Conservation (phyloP, 2,797 vertebrate genomes). For the Neostethus bicornis region DNA sequence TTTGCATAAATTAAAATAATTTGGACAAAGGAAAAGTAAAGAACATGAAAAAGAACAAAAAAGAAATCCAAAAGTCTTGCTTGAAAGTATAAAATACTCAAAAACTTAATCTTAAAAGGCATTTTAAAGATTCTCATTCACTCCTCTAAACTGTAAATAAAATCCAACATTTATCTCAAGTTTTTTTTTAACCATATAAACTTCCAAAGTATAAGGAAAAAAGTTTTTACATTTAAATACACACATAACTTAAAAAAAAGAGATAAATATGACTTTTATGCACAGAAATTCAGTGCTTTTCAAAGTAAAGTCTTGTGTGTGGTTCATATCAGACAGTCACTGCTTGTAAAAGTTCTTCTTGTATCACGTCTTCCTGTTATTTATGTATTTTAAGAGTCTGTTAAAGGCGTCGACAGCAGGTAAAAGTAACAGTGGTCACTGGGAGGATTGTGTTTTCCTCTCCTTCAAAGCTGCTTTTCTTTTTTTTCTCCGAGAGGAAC, state of each 20-base stretch:
- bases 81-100: background rate
- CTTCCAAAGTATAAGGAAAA: constrained; percentile 30
- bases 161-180: background rate
- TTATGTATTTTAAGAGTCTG: constrained; percentile 16
- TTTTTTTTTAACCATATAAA: constrained; percentile 8
- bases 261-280: constrained; percentile 67
- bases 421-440: constrained; percentile 6
- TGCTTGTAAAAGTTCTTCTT: constrained; percentile 1
- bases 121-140: constrained; percentile 3
- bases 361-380: constrained; percentile 11
- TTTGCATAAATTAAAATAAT: constrained; percentile 39
- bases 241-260: constrained; percentile 62
- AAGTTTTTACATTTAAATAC: constrained; percentile 50
- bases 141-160: background rate
- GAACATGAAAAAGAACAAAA: constrained; percentile 21
- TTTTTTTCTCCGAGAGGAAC: constrained; percentile 7
- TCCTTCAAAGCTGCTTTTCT: background rate
- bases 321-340: constrained; percentile 31
- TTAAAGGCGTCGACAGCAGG: constrained; percentile 34
- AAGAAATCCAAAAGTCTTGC: background rate
- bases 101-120: background rate
- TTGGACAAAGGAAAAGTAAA: constrained; percentile 33
- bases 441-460: background rate
- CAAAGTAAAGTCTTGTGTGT: constrained; percentile 34
- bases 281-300: constrained; percentile 49